phyloP scores from a whole-genome alignment of 2,113 vertebrate species.

The Coptodon rendalli region DNA sequence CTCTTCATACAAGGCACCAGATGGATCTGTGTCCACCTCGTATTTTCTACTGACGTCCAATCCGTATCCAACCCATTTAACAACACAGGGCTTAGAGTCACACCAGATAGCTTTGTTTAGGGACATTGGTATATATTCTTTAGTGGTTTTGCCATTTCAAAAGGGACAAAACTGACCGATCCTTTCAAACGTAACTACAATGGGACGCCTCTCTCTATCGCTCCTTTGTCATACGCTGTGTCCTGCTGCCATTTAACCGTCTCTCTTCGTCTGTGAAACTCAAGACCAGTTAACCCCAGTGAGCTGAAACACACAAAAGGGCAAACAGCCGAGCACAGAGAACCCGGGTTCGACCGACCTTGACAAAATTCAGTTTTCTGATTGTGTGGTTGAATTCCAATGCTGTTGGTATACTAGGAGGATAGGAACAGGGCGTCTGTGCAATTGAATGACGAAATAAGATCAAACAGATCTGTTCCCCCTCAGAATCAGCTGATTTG shows the following conservation, averaged over 20 bases:
- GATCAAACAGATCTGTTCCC: background rate
- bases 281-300: slow-evolving; percentile 56
- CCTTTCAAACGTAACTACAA: slow-evolving; percentile 51
- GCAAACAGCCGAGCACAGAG: background rate
- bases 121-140: slow-evolving; percentile 40
- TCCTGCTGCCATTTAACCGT: slow-evolving; percentile 41
- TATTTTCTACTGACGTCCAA: slow-evolving; percentile 41
- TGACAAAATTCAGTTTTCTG: slow-evolving; percentile 41
- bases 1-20: slow-evolving; percentile 12
- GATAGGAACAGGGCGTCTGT: background rate
- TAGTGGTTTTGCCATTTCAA: slow-evolving; percentile 51
- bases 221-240: slow-evolving; percentile 41
- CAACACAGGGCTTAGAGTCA: slow-evolving; percentile 21
- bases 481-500: background rate
- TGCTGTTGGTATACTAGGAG: slow-evolving; percentile 19
- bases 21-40: slow-evolving; percentile 25
- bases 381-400: slow-evolving; percentile 48
- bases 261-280: slow-evolving; percentile 41
- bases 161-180: slow-evolving; percentile 52
- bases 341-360: slow-evolving; percentile 23
- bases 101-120: slow-evolving; percentile 45
- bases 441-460: slow-evolving; percentile 5
- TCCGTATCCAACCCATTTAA: slow-evolving; percentile 37
- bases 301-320: slow-evolving; percentile 41
- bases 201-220: slow-evolving; percentile 31